Percentiles rank a stretch among this genome's conserved stretches.
phyloP scores from a whole-genome alignment of 2,113 vertebrate genomes.

The Brachirus orientalis region DNA sequence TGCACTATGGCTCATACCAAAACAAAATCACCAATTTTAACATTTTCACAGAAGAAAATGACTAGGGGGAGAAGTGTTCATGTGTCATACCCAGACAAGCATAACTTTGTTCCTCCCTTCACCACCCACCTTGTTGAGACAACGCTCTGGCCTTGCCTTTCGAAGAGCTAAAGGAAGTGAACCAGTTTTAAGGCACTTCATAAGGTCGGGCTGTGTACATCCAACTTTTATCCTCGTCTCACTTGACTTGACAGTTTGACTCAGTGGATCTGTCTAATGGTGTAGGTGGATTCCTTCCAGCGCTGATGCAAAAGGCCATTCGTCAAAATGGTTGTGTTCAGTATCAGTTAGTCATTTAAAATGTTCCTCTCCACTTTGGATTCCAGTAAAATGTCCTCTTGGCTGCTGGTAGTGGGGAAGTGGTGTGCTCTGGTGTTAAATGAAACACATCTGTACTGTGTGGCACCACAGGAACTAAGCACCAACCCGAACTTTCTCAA shows the following conservation, averaged over 20 bases:
- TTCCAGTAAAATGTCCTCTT: constrained; percentile 6
- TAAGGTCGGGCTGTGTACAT: constrained; percentile 27
- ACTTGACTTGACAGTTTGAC: constrained; percentile 28
- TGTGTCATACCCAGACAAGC: constrained; percentile 4
- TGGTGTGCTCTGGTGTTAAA: constrained; percentile 54
- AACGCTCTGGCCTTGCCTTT: not conserved
- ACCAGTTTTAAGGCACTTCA: constrained; percentile 26
- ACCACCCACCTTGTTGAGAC: not conserved
- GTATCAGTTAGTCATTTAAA: constrained; percentile 24
- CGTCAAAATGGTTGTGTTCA: constrained; percentile 35
- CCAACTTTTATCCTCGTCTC: not conserved
- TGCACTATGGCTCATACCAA: constrained; percentile 46
- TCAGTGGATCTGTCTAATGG: constrained; percentile 21
- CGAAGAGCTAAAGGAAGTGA: constrained; percentile 6
- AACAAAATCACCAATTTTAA: constrained; percentile 42
- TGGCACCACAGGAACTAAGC: constrained; percentile 28
- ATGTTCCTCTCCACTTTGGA: not conserved
- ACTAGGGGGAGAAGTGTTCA: not conserved
- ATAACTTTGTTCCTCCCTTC: constrained; percentile 34
- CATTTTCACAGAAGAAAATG: constrained; percentile 27
- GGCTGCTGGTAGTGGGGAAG: constrained; percentile 33
- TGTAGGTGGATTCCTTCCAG: constrained; percentile 29
- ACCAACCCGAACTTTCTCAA: not conserved
- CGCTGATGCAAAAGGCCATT: constrained; percentile 12
- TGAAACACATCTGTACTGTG: constrained; percentile 41